Evolutionary conservation across 2,113 vertebrate species (phyloP).

Genomic region (Pseudopipra pipra): DNA sequence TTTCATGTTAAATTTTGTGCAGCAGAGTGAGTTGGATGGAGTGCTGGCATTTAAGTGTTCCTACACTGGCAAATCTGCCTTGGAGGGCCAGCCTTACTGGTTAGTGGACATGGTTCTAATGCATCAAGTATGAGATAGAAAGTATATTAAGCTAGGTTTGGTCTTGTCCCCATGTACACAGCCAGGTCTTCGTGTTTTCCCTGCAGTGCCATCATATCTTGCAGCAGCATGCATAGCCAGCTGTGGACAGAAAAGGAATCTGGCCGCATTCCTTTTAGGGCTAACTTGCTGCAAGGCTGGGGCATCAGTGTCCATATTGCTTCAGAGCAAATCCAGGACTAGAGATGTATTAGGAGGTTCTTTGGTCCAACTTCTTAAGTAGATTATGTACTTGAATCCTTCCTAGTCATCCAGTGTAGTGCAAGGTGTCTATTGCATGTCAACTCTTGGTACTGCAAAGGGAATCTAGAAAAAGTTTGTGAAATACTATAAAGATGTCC

Average conservation of each 20-base stretch:
- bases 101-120: background rate
- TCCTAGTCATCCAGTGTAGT: background rate
- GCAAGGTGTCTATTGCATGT: background rate
- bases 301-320: accelerated
- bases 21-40: background rate
- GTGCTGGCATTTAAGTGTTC: background rate
- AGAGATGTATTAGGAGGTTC: background rate
- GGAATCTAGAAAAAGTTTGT: background rate
- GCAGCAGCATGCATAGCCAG: background rate
- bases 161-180: background rate
- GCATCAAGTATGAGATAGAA: background rate
- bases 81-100: background rate
- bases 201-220: background rate
- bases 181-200: background rate
- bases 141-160: background rate
- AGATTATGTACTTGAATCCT: background rate
- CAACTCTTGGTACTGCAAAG: background rate
- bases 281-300: background rate
- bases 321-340: background rate
- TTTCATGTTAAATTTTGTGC: background rate
- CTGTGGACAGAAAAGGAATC: background rate
- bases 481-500: background rate
- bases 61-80: background rate
- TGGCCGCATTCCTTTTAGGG: background rate
- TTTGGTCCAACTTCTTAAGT: background rate